Conservation (phyloP, 2,888 invertebrate species). For the Hyposoter didymator region DNA sequence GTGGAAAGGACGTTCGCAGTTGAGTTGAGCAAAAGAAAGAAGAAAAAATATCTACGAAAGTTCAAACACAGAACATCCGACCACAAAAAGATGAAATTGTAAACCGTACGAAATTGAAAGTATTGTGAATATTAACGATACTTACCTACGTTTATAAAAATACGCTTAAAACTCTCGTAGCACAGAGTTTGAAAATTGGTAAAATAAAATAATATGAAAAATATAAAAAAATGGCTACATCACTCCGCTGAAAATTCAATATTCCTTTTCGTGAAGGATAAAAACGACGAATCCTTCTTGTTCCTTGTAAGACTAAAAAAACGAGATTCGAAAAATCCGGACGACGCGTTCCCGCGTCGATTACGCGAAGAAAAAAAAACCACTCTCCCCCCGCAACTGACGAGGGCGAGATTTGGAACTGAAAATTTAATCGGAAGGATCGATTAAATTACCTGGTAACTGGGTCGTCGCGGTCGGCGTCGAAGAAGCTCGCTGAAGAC, state of each 20-base stretch:
- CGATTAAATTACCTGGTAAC: constrained; percentile 85
- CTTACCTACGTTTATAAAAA: constrained; percentile 71
- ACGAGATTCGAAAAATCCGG: constrained; percentile 26
- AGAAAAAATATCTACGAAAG: not conserved
- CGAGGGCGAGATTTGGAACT: not conserved
- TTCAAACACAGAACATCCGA: constrained; percentile 23
- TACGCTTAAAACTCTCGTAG: constrained; percentile 59
- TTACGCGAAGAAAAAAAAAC: not conserved
- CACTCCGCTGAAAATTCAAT: constrained; percentile 27
- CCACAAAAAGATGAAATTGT: constrained; percentile 23
- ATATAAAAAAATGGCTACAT: constrained; percentile 31
- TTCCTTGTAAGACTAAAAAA: not conserved
- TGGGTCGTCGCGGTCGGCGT: constrained; percentile 86
- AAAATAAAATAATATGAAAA: not conserved
- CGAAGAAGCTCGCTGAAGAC: constrained; percentile 87
- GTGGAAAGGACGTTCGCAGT: not conserved
- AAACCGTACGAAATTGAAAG: constrained; percentile 40
- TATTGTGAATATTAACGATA: constrained; percentile 70
- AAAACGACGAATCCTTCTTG: not conserved
- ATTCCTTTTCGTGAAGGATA: constrained; percentile 14
- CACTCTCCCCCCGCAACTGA: not conserved
- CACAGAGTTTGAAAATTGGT: constrained; percentile 55
- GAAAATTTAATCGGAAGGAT: constrained; percentile 6
- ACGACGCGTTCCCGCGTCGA: constrained; percentile 42
- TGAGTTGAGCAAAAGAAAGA: constrained; percentile 7